phyloP scores from a whole-genome alignment of 2,888 invertebrate species.

The Minunthozetes semirufus region DNA sequence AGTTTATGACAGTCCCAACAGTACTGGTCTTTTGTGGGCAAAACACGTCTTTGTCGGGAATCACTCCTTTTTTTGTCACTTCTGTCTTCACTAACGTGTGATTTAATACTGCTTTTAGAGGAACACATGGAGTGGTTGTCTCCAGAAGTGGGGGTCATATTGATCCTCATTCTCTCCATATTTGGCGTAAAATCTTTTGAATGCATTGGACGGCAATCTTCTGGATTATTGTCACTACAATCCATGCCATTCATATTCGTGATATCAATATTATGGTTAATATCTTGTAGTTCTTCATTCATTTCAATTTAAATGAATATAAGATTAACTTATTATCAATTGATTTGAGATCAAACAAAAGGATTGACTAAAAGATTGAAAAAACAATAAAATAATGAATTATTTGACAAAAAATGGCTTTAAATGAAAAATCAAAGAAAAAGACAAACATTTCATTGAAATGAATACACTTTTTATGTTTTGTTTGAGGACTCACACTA shows the following conservation, averaged over 20 bases:
- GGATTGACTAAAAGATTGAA: background rate
- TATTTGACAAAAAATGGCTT: no score
- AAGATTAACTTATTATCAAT: no score
- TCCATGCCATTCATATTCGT: no score
- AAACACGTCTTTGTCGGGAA: background rate
- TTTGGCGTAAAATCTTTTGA: no score
- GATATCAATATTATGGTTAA: no score
- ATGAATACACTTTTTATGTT: no score
- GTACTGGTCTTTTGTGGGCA: constrained; percentile 59
- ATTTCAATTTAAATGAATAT: background rate
- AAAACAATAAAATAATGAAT: background rate
- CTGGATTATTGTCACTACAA: background rate
- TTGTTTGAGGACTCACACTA: no score
- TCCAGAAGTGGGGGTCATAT: background rate
- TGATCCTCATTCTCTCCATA: no score
- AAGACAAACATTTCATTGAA: no score
- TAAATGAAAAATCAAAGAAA: no score
- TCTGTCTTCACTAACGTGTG: background rate
- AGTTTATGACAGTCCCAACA: constrained; percentile 88
- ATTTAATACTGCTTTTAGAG: background rate
- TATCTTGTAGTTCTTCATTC: background rate
- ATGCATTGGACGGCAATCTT: background rate
- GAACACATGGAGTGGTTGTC: background rate
- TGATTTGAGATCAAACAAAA: background rate
- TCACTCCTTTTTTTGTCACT: background rate